Percentiles rank a stretch among this genome's conserved stretches.
Evolutionary conservation across 1,140 invertebrate genomes (phyloP).

Genomic region (Aleiodes sp.): DNA sequence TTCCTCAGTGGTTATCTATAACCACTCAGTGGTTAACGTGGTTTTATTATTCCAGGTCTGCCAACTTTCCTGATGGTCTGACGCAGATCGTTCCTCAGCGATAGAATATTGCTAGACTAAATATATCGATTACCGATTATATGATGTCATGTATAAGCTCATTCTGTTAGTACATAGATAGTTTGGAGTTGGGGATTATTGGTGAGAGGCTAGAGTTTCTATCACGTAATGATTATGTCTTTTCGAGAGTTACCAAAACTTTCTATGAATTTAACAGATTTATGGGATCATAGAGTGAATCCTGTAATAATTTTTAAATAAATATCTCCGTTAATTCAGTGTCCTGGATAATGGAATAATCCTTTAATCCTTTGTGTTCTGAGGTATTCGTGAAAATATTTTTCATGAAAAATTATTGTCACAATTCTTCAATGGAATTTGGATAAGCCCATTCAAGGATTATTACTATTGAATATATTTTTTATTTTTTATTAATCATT

Average conservation of each 20-base stretch:
- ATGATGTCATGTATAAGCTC: slow-evolving; percentile 9
- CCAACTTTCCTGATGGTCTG: slow-evolving; percentile 29
- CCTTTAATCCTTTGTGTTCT: too few relatives aligned
- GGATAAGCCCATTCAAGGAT: too few relatives aligned
- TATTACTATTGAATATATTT: too few relatives aligned
- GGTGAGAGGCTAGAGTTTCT: not conserved
- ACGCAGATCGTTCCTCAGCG: slow-evolving; percentile 31
- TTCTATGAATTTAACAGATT: not conserved
- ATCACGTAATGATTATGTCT: not conserved
- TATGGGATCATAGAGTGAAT: too few relatives aligned
- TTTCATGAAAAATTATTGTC: too few relatives aligned
- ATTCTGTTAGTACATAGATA: not conserved
- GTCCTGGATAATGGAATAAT: too few relatives aligned
- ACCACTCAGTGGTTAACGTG: slow-evolving; percentile 7
- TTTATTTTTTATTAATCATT: too few relatives aligned
- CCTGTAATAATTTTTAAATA: too few relatives aligned
- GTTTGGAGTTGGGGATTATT: not conserved
- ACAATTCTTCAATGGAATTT: too few relatives aligned
- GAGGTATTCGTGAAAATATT: too few relatives aligned
- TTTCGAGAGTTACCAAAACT: not conserved
- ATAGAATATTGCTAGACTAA: not conserved
- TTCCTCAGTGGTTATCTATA: not conserved
- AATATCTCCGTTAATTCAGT: too few relatives aligned
- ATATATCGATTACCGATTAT: slow-evolving; percentile 33
- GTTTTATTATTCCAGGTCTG: slow-evolving; percentile 25